Base-by-base conservation (phyloP, 2,888 invertebrate genomes). In the Drosophila putrida region DNA sequence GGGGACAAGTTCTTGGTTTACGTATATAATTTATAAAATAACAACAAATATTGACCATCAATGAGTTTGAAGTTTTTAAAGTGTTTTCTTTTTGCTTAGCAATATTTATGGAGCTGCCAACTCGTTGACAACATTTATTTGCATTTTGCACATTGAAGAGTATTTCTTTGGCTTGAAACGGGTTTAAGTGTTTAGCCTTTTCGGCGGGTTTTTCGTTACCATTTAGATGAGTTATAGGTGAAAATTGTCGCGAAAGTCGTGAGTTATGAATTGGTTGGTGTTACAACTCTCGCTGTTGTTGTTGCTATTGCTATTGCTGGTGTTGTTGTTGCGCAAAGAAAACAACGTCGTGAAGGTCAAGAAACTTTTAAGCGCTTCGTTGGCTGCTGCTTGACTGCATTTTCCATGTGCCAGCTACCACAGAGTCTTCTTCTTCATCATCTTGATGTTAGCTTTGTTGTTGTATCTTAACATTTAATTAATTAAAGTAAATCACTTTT, bases 201-300 rank as follows among this genome's bases (percentile, higher is more conserved):
- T 78, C 62, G 60, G 47, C 63, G 76, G 62, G 47, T 61, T 78
- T 82, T 78, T 70, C 69, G 88, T 78, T 85, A 85, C 80, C 82
- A 75, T 85, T 84, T 78, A 70, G 82, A 85, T 84, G 85, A 84
- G 75, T 80, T 84, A 88, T 84, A 72, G 88, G 88, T 88, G 88
- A 84, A 84, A 84, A 84, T 88, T 84, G 84, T 85, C 88, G 85
- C 84, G 82, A 88, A 84, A 84, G 84, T 85, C 79, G 85, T 84
- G 88, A 84, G 82, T 85, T 84, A 85, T 85, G 85, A 77, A 76
- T 79, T 59, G 72, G 74, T 63, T 63, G 62, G n/a, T 75, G 65
- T 71, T 78, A 49, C 59, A 61, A 57, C 72, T 71, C 33, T 58
- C 35, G 31, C 53, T 58, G 46, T 53, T 10, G 50, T 53, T 60